Percentiles rank a stretch among this genome's conserved stretches.
Evolutionary conservation across 35 echinoderm and acorn worm genomes (phyloP).

Genomic region (Acanthaster planci): DNA sequence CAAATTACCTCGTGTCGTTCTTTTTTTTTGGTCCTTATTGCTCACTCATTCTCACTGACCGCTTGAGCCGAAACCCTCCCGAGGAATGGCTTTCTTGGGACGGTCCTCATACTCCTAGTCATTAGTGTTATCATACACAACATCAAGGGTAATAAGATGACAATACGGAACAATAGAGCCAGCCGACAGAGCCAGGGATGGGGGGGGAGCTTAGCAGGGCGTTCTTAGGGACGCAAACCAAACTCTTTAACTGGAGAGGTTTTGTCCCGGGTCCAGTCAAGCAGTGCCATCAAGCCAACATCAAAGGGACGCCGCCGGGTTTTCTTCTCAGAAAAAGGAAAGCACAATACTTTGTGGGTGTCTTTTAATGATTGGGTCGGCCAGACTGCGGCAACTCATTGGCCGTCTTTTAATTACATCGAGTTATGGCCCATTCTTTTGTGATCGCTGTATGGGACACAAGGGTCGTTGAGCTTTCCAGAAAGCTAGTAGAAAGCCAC

Average conservation of each 20-base stretch:
- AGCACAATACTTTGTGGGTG: not conserved
- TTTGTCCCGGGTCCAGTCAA: conserved; percentile 1
- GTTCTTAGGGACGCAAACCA: not conserved
- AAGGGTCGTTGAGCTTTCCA: not conserved
- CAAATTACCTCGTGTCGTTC: not conserved
- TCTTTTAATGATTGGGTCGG: not conserved
- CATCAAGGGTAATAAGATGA: conserved; percentile 23
- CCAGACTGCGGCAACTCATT: not conserved
- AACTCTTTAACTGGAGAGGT: conserved; percentile 19
- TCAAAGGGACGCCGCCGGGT: conserved; percentile 4
- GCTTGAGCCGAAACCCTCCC: not conserved
- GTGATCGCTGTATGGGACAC: not conserved
- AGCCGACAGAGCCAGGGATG: not conserved
- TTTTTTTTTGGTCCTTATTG: not conserved
- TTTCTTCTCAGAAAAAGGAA: not conserved
- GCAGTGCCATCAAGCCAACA: not conserved
- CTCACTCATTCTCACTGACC: conserved; percentile 1
- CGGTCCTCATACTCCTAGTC: not conserved
- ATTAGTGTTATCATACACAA: conserved; percentile 15
- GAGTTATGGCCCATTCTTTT: not conserved
- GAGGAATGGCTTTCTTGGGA: conserved; percentile 9
- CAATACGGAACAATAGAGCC: not conserved
- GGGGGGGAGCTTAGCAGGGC: not conserved
- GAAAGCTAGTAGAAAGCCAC: not conserved
- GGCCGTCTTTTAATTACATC: conserved; percentile 18